Conservation (phyloP, 2,113 vertebrate species). For the Carlito syrichta region DNA sequence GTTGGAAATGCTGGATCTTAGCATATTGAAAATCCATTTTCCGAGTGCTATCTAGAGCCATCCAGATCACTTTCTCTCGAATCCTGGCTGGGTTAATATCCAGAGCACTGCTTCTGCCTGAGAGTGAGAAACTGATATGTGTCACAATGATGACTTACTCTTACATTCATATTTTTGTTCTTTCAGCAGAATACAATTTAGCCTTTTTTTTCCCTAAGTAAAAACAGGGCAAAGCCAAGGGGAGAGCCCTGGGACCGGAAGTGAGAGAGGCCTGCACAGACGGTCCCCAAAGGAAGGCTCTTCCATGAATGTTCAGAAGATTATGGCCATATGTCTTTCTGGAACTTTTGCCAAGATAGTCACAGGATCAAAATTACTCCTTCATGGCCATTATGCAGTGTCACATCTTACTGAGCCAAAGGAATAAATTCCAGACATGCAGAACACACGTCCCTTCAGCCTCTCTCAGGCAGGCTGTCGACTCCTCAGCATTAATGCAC, state of each 20-base stretch:
- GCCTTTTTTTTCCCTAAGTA: slow-evolving; percentile 27
- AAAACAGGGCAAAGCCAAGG: slow-evolving; percentile 32
- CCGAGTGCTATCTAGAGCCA: background rate
- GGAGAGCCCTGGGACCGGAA: background rate
- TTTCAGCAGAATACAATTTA: slow-evolving; percentile 19
- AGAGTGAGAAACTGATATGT: slow-evolving; percentile 58
- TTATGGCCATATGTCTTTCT: slow-evolving; percentile 63
- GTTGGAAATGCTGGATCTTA: background rate
- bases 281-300: background rate
- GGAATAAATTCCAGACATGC: slow-evolving; percentile 69
- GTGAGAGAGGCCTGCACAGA: background rate
- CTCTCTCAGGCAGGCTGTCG: slow-evolving; percentile 54
- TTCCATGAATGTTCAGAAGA: slow-evolving; percentile 39
- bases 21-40: background rate
- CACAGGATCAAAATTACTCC: slow-evolving; percentile 56
- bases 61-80: background rate
- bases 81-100: background rate
- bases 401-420: slow-evolving; percentile 67
- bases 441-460: slow-evolving; percentile 35
- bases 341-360: slow-evolving; percentile 63
- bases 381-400: slow-evolving; percentile 65
- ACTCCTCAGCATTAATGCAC: background rate
- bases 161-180: slow-evolving; percentile 51
- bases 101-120: background rate
- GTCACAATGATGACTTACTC: slow-evolving; percentile 40